Evolutionary conservation across 2,113 vertebrate species (phyloP), one percentile per base, ranked within the genome.

Genomic region (Pseudonaja textilis): DNA sequence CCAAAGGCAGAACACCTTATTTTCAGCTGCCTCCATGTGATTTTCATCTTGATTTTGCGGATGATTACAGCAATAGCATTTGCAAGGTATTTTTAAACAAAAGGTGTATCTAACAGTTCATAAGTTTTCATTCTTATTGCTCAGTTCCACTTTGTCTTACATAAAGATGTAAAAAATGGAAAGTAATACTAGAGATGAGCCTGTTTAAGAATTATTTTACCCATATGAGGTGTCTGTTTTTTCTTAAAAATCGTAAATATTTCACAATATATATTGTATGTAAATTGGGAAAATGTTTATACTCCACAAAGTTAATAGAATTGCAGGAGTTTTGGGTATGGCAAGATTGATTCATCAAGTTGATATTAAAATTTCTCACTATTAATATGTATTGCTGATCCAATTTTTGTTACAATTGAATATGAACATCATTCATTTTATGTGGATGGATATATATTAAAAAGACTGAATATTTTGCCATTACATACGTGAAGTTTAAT

Each of bases 401-500:
- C 42, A 50, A 10, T 56, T 8, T 50, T 91, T 16, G n/a, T 26
- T 92, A 25, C 29, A 23, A 90, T 2, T 92, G 64, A 90, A 42
- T 89, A 1, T 91, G 88, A 69, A 0, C 0, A 64, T 2, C 0
- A 0, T 92, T 95, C 91, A 89, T 34, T 89, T 92, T 81, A 85
- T 34, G 55, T 87, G 90, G 57, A 92, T 94, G 93, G 50, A 94
- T 87, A 2, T 88, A 7, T 94, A 87, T 45, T 85, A 34, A 95
- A 64, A 93, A 52, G 92, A 57, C 89, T 92, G 85, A 69, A 89
- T n/a, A 92, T 92, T 91, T 91, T 47, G 45, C 93, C 93, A 94
- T 86, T 94, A 61, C 54, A 55, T 54, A 7, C 26, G 26, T 95
- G 26, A 88, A 89, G 92, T 94, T 95, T 92, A 95, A 95, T 95